phyloP scores from a whole-genome alignment of 2,113 vertebrate genomes.

The Cyprinus carpio region DNA sequence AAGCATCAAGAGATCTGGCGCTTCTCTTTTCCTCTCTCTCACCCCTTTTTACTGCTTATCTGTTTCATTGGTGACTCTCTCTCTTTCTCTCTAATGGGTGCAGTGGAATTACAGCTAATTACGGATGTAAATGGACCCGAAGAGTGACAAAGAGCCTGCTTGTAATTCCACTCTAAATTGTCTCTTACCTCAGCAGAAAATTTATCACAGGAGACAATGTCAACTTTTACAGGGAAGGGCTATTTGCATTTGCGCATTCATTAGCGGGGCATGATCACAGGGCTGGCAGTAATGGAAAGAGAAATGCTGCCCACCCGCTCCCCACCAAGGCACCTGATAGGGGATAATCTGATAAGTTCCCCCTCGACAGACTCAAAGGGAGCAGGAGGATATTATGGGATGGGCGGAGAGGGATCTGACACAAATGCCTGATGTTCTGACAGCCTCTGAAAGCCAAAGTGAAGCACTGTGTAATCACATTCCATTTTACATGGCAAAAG shows the following conservation, averaged over 20 bases:
- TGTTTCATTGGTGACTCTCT: conserved; percentile 58
- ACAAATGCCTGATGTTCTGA: conserved; percentile 53
- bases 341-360: conserved; percentile 74
- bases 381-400: conserved; percentile 52
- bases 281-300: conserved; percentile 70
- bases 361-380: conserved; percentile 66
- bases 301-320: conserved; percentile 64
- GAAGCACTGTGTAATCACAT: conserved; percentile 58
- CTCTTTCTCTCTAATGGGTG: conserved; percentile 83
- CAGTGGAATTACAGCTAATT: conserved; percentile 89
- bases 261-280: conserved; percentile 65
- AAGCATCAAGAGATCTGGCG: conserved; percentile 53
- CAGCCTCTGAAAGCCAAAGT: conserved; percentile 48
- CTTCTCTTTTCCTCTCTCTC: conserved; percentile 53
- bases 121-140: conserved; percentile 91
- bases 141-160: conserved; percentile 82
- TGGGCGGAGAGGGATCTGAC: conserved; percentile 54
- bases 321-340: conserved; percentile 62
- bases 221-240: conserved; percentile 80
- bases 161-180: conserved; percentile 91
- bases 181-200: conserved; percentile 94
- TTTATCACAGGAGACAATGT: conserved; percentile 89
- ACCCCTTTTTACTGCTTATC: conserved; percentile 54
- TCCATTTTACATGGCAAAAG: conserved; percentile 56
- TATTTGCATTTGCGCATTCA: conserved; percentile 80